These are phyloP conservation scores for Hycleus phaleratus DNA, from an alignment of 1,140 invertebrate species.

Conservation along the genomic window DNA sequence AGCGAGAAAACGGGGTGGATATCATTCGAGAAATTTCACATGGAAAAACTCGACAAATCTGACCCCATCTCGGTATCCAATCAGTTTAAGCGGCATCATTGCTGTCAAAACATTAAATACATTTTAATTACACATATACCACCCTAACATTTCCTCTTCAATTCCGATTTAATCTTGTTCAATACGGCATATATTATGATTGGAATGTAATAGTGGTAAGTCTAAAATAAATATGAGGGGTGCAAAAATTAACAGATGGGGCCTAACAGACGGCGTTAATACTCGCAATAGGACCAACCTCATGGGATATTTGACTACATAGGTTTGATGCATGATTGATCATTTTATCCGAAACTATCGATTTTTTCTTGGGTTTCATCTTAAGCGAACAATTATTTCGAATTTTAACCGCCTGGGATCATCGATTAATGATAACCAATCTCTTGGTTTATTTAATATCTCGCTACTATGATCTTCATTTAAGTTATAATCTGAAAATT, in stretches of 20 bases:
- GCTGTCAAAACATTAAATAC: conserved; percentile 36
- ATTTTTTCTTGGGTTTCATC: too few relatives aligned
- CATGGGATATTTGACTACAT: conserved; percentile 20
- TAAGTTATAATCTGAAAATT: neutral
- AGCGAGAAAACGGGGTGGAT: conserved; percentile 6
- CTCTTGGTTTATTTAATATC: too few relatives aligned
- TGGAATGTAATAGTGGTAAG: conserved; percentile 24
- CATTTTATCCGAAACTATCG: conserved; percentile 17
- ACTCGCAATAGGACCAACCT: conserved; percentile 32
- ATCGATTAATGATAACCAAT: too few relatives aligned
- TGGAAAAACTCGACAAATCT: too few relatives aligned
- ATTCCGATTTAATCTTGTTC: conserved; percentile 1
- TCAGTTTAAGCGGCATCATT: conserved; percentile 5
- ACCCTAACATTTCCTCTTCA: conserved; percentile 20
- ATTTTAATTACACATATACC: conserved; percentile 35
- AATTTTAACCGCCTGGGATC: too few relatives aligned
- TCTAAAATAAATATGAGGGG: conserved; percentile 21
- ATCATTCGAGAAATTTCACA: too few relatives aligned
- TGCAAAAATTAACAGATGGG: conserved; percentile 42
- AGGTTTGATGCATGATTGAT: conserved; percentile 29
- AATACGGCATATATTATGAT: neutral
- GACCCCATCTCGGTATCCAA: too few relatives aligned
- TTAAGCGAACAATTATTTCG: too few relatives aligned
- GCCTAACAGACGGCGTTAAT: conserved; percentile 37
- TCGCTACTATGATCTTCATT: too few relatives aligned